Percentiles rank a stretch among this genome's conserved stretches.
Evolutionary conservation across 1,140 invertebrate species (phyloP).

Genomic region (Apolygus lucorum): DNA sequence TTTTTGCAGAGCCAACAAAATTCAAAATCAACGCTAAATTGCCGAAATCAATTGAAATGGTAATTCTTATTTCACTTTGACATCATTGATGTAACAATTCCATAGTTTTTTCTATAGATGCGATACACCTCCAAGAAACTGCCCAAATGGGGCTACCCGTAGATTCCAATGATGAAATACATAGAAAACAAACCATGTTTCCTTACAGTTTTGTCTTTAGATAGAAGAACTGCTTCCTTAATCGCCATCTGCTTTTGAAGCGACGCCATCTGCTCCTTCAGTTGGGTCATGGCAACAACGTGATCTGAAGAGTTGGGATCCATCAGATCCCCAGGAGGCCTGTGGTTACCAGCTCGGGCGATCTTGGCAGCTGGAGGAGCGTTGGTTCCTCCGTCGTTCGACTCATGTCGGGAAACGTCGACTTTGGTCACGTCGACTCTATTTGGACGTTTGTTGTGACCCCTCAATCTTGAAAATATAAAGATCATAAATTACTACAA

Average conservation of each 20-base stretch:
- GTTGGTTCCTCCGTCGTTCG: not conserved
- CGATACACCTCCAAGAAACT: too few species aligned
- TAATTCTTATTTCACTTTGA: too few species aligned
- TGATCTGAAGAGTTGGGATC: constrained; percentile 88
- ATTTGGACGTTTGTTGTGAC: constrained; percentile 30
- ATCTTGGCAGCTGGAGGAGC: constrained; percentile 27
- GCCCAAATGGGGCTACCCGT: too few species aligned
- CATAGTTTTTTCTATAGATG: too few species aligned
- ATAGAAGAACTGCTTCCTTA: constrained; percentile 77
- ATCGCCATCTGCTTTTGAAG: constrained; percentile 78
- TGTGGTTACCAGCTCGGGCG: constrained; percentile 31
- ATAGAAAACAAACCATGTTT: not conserved
- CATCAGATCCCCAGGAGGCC: constrained; percentile 40
- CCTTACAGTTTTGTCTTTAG: constrained; percentile 82
- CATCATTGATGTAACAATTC: too few species aligned
- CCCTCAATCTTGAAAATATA: constrained; percentile 27
- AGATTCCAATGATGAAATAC: too few species aligned
- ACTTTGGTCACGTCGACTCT: constrained; percentile 60
- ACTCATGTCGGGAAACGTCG: constrained; percentile 34
- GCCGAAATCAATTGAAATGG: too few species aligned
- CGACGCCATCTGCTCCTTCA: constrained; percentile 86
- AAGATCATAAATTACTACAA: too few species aligned
- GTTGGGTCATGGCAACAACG: constrained; percentile 85
- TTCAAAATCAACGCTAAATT: too few species aligned
- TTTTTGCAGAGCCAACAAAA: too few species aligned